A percentile compares a stretch with the other conserved stretches of the same genome.
Conservation (phyloP, 1,140 invertebrate species). For the Aphis craccivora region DNA sequence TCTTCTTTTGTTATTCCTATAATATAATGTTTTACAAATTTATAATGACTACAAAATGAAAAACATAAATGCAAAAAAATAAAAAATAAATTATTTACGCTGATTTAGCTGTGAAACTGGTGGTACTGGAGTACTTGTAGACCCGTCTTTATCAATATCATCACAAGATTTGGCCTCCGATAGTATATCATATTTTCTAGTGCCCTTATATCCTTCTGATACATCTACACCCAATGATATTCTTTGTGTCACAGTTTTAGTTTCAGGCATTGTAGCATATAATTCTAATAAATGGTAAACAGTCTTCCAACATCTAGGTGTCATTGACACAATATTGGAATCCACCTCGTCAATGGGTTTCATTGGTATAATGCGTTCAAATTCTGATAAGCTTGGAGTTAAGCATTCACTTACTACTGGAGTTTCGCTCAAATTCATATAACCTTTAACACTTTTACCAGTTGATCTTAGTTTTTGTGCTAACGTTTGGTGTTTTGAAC, state of each 20-base stretch:
- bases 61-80: background rate
- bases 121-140: conserved; percentile 61
- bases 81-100: conserved; percentile 60
- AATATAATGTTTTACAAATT: conserved; percentile 50
- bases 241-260: conserved; percentile 81
- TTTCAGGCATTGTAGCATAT: conserved; percentile 93
- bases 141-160: conserved; percentile 65
- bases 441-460: conserved; percentile 81
- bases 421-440: conserved; percentile 74
- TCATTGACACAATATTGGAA: conserved; percentile 62
- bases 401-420: conserved; percentile 60
- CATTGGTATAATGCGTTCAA: conserved; percentile 46
- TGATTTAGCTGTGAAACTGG: conserved; percentile 59
- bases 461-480: conserved; percentile 84
- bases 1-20: conserved; percentile 66
- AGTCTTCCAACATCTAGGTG: conserved; percentile 91
- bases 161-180: conserved; percentile 64
- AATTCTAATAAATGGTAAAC: conserved; percentile 91
- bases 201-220: conserved; percentile 66
- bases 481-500: conserved; percentile 82
- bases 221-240: conserved; percentile 66
- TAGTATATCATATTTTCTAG: conserved; percentile 67
- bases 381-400: conserved; percentile 53
- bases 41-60: background rate
- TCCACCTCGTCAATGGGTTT: conserved; percentile 56